Conservation (phyloP, 1,140 invertebrate species). For the Harlomillsia oculata region DNA sequence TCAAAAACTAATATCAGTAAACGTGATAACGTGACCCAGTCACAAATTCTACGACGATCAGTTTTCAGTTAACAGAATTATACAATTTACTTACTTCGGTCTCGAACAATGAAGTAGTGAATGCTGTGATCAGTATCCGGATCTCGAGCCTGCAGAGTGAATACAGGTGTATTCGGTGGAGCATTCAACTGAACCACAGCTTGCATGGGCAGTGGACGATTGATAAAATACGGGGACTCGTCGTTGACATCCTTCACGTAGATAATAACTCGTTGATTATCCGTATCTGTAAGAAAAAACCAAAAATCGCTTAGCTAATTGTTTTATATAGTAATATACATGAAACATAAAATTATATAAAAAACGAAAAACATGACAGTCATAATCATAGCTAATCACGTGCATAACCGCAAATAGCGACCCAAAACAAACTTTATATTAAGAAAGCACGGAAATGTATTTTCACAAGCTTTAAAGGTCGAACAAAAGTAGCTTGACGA, state of each 20-base stretch:
- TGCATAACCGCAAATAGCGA: background rate
- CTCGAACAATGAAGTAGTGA: conserved; percentile 86
- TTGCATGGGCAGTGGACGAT: conserved; percentile 88
- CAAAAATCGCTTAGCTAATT: conserved; percentile 11
- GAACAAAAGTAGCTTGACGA: too few species aligned
- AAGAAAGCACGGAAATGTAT: too few species aligned
- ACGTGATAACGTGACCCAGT: background rate
- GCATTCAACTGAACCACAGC: conserved; percentile 90
- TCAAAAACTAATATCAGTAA: background rate
- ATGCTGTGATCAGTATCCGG: conserved; percentile 91
- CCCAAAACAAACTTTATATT: too few species aligned
- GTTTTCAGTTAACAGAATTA: too few species aligned
- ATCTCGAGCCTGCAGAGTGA: conserved; percentile 86
- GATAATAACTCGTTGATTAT: conserved; percentile 88
- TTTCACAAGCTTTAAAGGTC: too few species aligned
- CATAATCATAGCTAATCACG: background rate
- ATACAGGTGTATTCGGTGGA: conserved; percentile 87
- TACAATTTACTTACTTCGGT: conserved; percentile 54
- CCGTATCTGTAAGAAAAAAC: conserved; percentile 61
- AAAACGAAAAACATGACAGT: background rate
- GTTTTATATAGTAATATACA: too few species aligned
- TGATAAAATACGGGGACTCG: conserved; percentile 91
- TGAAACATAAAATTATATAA: background rate
- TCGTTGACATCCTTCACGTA: conserved; percentile 93
- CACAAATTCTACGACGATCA: background rate